Conservation (phyloP, 2,888 invertebrate genomes). For the Cheilosia variabilis region DNA sequence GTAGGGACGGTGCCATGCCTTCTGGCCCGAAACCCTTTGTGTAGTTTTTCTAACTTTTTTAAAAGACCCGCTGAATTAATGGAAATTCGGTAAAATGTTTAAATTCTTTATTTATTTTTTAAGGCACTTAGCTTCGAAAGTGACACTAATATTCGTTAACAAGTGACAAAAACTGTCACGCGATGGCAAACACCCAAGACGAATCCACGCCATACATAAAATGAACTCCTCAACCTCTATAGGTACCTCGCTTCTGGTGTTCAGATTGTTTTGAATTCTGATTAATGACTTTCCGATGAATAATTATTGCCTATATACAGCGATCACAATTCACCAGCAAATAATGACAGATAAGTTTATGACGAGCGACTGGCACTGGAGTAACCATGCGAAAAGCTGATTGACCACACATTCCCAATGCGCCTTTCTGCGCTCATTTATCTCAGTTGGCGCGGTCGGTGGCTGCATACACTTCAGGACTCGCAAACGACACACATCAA, state of each 20-base stretch:
- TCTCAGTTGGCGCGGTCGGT: conserved; percentile 36
- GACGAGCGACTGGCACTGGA: conserved; percentile 29
- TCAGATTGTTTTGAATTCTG: conserved; percentile 37
- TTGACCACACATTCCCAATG: conserved; percentile 57
- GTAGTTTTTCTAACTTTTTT: too few species aligned
- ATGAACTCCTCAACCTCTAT: conserved; percentile 4
- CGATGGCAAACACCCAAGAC: not conserved
- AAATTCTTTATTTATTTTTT: too few species aligned
- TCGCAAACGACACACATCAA: conserved; percentile 62
- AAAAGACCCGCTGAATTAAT: too few species aligned
- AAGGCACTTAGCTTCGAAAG: too few species aligned
- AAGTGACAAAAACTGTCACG: too few species aligned
- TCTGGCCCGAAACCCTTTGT: too few species aligned
- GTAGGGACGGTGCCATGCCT: too few species aligned
- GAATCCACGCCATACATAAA: not conserved
- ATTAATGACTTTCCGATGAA: conserved; percentile 52
- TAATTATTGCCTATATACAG: conserved; percentile 28
- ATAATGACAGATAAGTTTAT: conserved; percentile 70
- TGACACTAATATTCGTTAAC: too few species aligned
- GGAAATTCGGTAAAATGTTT: too few species aligned
- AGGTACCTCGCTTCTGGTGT: not conserved
- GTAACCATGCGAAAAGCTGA: conserved; percentile 20
- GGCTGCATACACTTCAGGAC: conserved; percentile 28
- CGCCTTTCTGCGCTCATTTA: conserved; percentile 52
- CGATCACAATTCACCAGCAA: conserved; percentile 15